phyloP scores from a whole-genome alignment of 1,140 invertebrate genomes.

The Apis florea region DNA sequence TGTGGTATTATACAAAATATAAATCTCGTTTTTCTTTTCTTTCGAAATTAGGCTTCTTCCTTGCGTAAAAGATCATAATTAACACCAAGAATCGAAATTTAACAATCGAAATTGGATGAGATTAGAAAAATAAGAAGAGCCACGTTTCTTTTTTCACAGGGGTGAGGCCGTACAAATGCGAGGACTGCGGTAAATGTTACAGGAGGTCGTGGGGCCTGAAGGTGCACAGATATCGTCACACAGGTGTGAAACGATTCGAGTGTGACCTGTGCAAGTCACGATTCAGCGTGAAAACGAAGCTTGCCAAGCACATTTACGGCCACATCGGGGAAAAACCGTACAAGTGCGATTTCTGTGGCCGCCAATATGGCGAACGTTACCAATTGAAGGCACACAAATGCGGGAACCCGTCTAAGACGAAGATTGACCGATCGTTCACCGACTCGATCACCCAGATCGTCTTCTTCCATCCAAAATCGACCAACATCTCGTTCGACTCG shows the following conservation, averaged over 20 bases:
- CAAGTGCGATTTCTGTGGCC: conserved; percentile 47
- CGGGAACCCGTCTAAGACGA: background rate
- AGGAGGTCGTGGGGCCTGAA: conserved; percentile 58
- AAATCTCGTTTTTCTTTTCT: too few relatives aligned
- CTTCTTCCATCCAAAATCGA: conserved; percentile 17
- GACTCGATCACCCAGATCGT: conserved; percentile 24
- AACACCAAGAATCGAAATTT: too few relatives aligned
- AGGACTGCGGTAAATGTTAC: conserved; percentile 55
- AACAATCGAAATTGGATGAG: too few relatives aligned
- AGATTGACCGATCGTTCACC: background rate
- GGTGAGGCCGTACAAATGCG: conserved; percentile 45
- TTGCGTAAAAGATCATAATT: too few relatives aligned
- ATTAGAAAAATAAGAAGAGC: too few relatives aligned
- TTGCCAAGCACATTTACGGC: conserved; percentile 56
- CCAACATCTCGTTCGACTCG: background rate
- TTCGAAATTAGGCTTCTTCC: too few relatives aligned
- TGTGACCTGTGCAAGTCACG: conserved; percentile 57
- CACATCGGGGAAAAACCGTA: conserved; percentile 56
- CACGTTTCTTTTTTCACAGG: background rate
- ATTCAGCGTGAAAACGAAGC: conserved; percentile 56
- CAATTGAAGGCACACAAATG: conserved; percentile 49
- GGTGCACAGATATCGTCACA: conserved; percentile 58
- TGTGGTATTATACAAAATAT: too few relatives aligned
- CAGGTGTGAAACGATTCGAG: conserved; percentile 56
- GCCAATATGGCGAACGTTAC: conserved; percentile 53